These are phyloP conservation scores for Phasianus colchicus DNA, from an alignment of 2,113 vertebrate genomes.

Conservation along the genomic window DNA sequence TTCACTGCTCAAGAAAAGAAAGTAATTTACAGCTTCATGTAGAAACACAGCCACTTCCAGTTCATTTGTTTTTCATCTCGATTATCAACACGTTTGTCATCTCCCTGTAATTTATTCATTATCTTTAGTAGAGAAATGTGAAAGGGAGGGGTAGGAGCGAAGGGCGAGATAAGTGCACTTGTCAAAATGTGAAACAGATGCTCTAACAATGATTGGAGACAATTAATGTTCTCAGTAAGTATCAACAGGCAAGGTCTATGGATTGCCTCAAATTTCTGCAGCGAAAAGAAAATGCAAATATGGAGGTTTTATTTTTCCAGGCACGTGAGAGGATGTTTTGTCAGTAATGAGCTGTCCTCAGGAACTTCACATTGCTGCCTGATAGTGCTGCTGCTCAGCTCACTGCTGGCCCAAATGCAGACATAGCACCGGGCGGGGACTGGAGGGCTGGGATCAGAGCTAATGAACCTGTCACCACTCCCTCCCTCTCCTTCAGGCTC, in stretches of 20 bases:
- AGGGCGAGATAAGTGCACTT: slow-evolving; percentile 75
- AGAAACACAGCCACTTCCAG: slow-evolving; percentile 72
- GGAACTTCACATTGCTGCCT: neutral
- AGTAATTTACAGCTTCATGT: slow-evolving; percentile 76
- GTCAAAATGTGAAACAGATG: slow-evolving; percentile 84
- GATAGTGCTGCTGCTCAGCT: neutral
- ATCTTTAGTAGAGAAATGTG: slow-evolving; percentile 75
- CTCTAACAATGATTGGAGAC: slow-evolving; percentile 78
- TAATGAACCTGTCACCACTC: slow-evolving; percentile 5
- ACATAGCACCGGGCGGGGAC: neutral
- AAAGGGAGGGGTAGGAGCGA: slow-evolving; percentile 58
- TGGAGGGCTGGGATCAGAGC: neutral
- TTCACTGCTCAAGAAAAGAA: slow-evolving; percentile 63
- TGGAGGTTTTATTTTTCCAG: slow-evolving; percentile 68
- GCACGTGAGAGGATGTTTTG: slow-evolving; percentile 38
- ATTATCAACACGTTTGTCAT: slow-evolving; percentile 81
- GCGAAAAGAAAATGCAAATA: slow-evolving; percentile 75
- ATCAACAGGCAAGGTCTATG: slow-evolving; percentile 63
- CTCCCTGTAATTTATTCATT: slow-evolving; percentile 82
- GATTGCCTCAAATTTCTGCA: slow-evolving; percentile 64
- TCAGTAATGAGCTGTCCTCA: slow-evolving; percentile 54
- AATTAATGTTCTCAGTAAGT: slow-evolving; percentile 77
- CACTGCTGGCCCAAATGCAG: slow-evolving; percentile 18
- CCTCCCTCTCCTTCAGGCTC: neutral
- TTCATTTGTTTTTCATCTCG: slow-evolving; percentile 80